Conservation (phyloP, 2,113 vertebrate species). For the Siphamia tubifer region DNA sequence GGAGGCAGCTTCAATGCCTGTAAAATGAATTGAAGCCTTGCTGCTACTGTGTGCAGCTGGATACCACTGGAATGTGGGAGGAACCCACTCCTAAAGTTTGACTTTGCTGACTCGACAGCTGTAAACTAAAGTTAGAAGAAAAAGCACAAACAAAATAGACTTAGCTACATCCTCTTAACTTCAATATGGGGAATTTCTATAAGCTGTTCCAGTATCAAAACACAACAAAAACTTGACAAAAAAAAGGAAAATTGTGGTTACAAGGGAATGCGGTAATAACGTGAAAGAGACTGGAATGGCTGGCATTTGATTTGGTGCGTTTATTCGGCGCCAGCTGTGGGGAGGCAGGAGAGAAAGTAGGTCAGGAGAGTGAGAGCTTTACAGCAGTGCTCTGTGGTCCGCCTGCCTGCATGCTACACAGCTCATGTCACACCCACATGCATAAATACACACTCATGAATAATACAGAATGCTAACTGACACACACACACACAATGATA, state of each 20-base stretch:
- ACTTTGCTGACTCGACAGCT: slow-evolving; percentile 56
- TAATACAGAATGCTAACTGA: slow-evolving; percentile 30
- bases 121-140: slow-evolving; percentile 6
- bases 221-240: slow-evolving; percentile 19
- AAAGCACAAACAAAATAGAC: not conserved
- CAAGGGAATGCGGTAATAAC: slow-evolving; percentile 40
- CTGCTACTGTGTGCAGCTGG: slow-evolving; percentile 35
- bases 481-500: not conserved
- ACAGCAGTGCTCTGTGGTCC: slow-evolving; percentile 30
- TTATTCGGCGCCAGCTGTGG: slow-evolving; percentile 70
- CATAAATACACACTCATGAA: slow-evolving; percentile 38
- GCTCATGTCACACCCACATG: slow-evolving; percentile 44
- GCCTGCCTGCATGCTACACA: slow-evolving; percentile 30
- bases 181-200: slow-evolving; percentile 18
- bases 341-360: slow-evolving; percentile 69
- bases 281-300: slow-evolving; percentile 60
- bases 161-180: slow-evolving; percentile 19
- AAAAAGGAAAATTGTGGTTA: slow-evolving; percentile 13
- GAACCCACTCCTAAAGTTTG: slow-evolving; percentile 28
- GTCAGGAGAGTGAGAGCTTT: slow-evolving; percentile 66
- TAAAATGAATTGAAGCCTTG: slow-evolving; percentile 34
- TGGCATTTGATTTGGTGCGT: slow-evolving; percentile 67
- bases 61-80: slow-evolving; percentile 41
- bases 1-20: slow-evolving; percentile 34
- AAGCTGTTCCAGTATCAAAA: slow-evolving; percentile 16